phyloP scores from a whole-genome alignment of 2,113 vertebrate species.

The Gavialis gangeticus region DNA sequence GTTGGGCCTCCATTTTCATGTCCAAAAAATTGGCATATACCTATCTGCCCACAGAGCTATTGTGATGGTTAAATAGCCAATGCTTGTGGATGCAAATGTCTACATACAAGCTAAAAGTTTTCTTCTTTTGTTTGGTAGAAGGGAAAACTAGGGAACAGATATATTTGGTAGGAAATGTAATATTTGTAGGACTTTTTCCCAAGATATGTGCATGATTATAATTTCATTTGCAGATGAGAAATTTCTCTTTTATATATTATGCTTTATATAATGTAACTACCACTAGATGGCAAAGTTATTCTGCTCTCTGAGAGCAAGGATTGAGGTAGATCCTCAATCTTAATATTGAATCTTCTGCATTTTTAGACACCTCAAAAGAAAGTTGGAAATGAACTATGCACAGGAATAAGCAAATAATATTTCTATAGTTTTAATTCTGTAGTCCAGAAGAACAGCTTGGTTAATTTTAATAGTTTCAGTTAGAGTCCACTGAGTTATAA shows the following conservation, averaged over 20 bases:
- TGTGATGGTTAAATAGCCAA: not conserved
- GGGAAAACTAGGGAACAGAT: not conserved
- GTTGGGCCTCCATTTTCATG: not conserved
- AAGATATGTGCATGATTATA: not conserved
- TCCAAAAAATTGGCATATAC: not conserved
- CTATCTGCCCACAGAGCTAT: not conserved
- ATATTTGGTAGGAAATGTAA: not conserved
- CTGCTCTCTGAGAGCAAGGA: slow-evolving; percentile 37
- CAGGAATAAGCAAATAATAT: not conserved
- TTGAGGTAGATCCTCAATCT: not conserved
- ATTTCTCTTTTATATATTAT: too few species aligned
- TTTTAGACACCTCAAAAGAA: slow-evolving; percentile 20
- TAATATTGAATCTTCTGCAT: slow-evolving; percentile 8
- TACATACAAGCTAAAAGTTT: not conserved
- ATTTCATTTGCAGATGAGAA: not conserved
- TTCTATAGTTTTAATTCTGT: not conserved
- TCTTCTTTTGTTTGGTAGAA: not conserved
- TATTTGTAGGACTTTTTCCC: not conserved
- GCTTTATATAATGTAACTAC: slow-evolving; percentile 26
- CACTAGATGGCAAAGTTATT: slow-evolving; percentile 82
- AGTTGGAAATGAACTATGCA: not conserved
- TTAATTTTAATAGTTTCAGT: not conserved
- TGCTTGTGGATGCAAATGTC: accelerated
- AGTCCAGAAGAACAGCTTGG: not conserved
- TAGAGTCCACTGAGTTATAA: not conserved